These are phyloP conservation scores for Pagetopsis macropterus DNA, from an alignment of 2,797 vertebrate genomes.

Conservation along the genomic window DNA sequence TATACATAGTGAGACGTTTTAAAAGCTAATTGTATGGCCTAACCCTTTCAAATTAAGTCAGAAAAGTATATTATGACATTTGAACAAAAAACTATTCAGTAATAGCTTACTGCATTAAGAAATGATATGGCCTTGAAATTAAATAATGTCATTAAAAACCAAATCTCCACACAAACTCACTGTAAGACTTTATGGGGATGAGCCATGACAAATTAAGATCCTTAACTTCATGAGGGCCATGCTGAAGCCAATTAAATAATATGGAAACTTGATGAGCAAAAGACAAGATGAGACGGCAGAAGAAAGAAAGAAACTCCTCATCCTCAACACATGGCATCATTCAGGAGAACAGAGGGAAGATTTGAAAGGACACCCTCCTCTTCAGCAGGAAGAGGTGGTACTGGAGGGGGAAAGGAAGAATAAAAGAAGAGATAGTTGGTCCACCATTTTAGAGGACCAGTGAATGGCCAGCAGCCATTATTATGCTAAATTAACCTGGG, in stretches of 20 bases:
- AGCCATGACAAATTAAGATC: slow-evolving; percentile 14
- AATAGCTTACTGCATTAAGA: neutral
- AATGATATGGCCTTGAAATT: neutral
- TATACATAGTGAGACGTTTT: neutral
- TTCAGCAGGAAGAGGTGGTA: slow-evolving; percentile 54
- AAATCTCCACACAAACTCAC: no score
- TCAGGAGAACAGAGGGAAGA: slow-evolving; percentile 12
- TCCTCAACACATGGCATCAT: slow-evolving; percentile 9
- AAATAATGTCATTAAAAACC: neutral
- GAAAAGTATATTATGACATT: neutral
- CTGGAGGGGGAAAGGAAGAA: slow-evolving; percentile 38
- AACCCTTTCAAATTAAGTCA: neutral
- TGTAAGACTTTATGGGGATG: neutral
- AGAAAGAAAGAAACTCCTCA: neutral
- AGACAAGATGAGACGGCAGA: neutral
- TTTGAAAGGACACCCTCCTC: slow-evolving; percentile 52
- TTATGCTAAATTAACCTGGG: slow-evolving; percentile 84
- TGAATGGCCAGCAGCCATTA: slow-evolving; percentile 78
- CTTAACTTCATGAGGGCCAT: neutral
- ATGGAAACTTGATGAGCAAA: neutral
- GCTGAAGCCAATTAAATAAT: slow-evolving; percentile 12
- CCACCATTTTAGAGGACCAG: slow-evolving; percentile 80
- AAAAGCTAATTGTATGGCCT: neutral
- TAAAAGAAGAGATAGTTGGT: slow-evolving; percentile 61
- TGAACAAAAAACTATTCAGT: neutral